Conservation (phyloP, 2,113 vertebrate genomes). For the Oryzias woworae region DNA sequence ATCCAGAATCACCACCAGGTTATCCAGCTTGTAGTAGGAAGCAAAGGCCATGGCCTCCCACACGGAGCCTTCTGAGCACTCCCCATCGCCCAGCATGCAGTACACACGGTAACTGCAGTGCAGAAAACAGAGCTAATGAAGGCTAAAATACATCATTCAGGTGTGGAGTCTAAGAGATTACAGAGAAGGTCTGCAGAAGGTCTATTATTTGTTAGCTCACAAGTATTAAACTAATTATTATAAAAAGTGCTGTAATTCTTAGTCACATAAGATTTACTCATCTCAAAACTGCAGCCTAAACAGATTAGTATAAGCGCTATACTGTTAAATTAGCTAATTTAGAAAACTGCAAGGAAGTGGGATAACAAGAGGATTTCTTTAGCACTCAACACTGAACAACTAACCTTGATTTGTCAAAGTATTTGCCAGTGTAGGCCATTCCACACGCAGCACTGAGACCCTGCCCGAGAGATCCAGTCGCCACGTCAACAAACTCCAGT, state of each 20-base stretch:
- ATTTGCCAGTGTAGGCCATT: conserved; percentile 89
- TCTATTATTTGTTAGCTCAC: too few species aligned
- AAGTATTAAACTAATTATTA: too few species aligned
- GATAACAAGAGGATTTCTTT: too few species aligned
- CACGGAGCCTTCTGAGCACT: conserved; percentile 84
- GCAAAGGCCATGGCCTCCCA: conserved; percentile 92
- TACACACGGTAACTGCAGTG: conserved; percentile 83
- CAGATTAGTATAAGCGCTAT: too few species aligned
- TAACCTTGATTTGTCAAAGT: conserved; percentile 86
- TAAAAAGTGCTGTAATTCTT: too few species aligned
- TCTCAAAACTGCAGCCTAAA: too few species aligned
- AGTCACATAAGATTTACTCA: too few species aligned
- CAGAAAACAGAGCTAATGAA: background rate
- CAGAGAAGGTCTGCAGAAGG: too few species aligned
- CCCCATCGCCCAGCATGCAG: conserved; percentile 84
- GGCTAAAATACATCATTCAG: too few species aligned
- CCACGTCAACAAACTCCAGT: conserved; percentile 84
- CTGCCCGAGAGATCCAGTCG: conserved; percentile 84
- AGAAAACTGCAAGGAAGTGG: too few species aligned
- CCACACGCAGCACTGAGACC: conserved; percentile 85
- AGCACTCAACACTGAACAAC: background rate
- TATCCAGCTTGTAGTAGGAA: conserved; percentile 83
- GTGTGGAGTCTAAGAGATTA: background rate
- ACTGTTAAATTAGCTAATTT: too few species aligned
- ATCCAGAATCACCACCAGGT: conserved; percentile 86